Conservation (phyloP, 2,888 invertebrate species). For the Arctia plantaginis region DNA sequence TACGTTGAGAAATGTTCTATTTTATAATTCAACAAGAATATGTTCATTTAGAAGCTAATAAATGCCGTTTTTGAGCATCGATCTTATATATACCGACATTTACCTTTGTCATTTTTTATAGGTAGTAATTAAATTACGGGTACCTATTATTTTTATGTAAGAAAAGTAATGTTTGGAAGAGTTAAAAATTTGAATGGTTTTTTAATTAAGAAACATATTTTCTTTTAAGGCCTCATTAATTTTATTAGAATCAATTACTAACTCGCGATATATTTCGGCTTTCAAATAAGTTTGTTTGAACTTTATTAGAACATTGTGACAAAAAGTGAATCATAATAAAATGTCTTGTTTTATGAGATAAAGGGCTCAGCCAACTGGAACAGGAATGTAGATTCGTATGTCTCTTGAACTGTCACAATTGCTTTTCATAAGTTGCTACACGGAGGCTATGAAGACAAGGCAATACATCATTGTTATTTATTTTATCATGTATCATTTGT, state of each 20-base stretch:
- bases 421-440: background rate
- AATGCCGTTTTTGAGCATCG: too few species aligned
- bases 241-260: too few species aligned
- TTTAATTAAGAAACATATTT: background rate
- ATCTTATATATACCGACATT: too few species aligned
- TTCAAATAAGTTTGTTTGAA: background rate
- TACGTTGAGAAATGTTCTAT: too few species aligned
- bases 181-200: too few species aligned
- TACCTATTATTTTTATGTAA: too few species aligned
- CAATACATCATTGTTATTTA: background rate
- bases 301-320: background rate
- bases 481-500: background rate
- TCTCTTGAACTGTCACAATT: background rate
- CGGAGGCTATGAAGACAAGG: background rate
- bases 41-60: too few species aligned
- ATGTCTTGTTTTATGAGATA: slow-evolving; percentile 1
- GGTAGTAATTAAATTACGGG: too few species aligned
- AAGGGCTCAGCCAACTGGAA: background rate
- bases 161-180: too few species aligned
- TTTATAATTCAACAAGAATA: too few species aligned
- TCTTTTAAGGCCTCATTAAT: too few species aligned
- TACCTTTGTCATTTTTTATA: too few species aligned
- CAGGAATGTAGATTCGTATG: background rate
- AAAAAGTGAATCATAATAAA: background rate
- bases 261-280: background rate